Base-by-base conservation (phyloP, 2,797 vertebrate species). In the Pipistrellus kuhlii region DNA sequence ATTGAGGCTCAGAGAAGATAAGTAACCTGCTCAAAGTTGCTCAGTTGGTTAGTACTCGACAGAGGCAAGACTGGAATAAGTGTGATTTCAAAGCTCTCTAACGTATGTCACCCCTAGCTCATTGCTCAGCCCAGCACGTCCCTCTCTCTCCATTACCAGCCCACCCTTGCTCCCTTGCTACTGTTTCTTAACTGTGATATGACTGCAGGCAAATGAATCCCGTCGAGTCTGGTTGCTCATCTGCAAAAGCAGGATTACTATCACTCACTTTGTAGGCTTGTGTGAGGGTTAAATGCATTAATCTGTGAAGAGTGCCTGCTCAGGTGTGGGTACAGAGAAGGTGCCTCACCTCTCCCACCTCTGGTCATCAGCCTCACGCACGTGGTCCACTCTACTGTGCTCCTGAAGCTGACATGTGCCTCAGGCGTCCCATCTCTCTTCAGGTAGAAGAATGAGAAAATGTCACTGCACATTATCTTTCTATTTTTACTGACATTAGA, bases 401-500 rank as follows among this genome's bases (percentile, higher is more conserved):
- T 89, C 69, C 87, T 51, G 48, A 80, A 92, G 78, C 90, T 21
- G 57, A 23, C 23, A 68, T 86, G 48, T 83, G 88, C 85, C 91
- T 76, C 12, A 15, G 88, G 64, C 59, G 85, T 90, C 53, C 93
- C 64, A 80, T 93, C 69, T 92, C n/a, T 53, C 77, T 72, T 90
- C 71, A 72, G 69, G 64, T 68, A 84, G 53, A 96, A 86, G 88
- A 88, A 92, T 55, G 69, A 95, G 82, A 89, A 94, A 96, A 96
- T 93, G 90, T 93, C 96, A 95, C 38, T 80, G 85, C 53, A 86
- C 38, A 86, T 86, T 88, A 88, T 88, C 69, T 85, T 96, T 95
- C 80, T 25, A 69, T 87, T 96, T 94, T 95, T 95, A 95, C 66
- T 90, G 91, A 96, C 91, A 81, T 94, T 91, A 87, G 90, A 92